Base-by-base conservation (phyloP, 2,797 vertebrate genomes). In the Catamblyrhynchus diadema region DNA sequence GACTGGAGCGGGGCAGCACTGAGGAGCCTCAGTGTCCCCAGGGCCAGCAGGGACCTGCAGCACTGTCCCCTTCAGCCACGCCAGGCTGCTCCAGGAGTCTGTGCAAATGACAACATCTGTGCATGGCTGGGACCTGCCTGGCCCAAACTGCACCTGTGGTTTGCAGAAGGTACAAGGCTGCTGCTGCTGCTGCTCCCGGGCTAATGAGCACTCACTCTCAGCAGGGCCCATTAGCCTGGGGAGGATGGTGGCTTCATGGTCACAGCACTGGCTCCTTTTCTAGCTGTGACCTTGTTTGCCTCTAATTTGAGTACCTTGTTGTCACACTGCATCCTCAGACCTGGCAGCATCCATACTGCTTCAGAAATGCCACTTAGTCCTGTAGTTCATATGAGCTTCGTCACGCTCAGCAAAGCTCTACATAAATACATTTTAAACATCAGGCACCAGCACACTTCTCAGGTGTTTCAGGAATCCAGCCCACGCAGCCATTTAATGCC, bases 401-500 rank as follows among this genome's bases (percentile, higher is more conserved):
- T 30, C 82, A 41, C 5, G 7, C 42, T 81, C 64, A 48, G 62
- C 51, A 84, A 30, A 84, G 77, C 60, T 84, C 51, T 37, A 79
- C 75, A 61, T 79, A 83, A 88, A 54, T 54, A 11, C 3, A 14
- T 88, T 75, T 90, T 56, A 94, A 93, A 39, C 61, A 91, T 41
- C 87, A 81, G 77, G 80, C 66, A 71, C 47, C 44, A 61, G 86
- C 64, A 90, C 47, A 21, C 77, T 86, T 72, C 86, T 95, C 90
- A 94, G 88, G 92, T 95, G 90, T 35, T 62, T 82, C 41, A 50
- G 86, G 82, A 90, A 88, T 48, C 66, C 88, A 86, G 73, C 82
- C 91, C 93, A 92, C 74, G 41, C 83, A 92, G 74, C 35, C 69
- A 44, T 51, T 90, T 70, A 70, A 53, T 81, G 57, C 61, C 88